A percentile compares a stretch with the other conserved stretches of the same genome.
phyloP scores from a whole-genome alignment of 2,888 invertebrate genomes.

The Lycaena phlaeas region DNA sequence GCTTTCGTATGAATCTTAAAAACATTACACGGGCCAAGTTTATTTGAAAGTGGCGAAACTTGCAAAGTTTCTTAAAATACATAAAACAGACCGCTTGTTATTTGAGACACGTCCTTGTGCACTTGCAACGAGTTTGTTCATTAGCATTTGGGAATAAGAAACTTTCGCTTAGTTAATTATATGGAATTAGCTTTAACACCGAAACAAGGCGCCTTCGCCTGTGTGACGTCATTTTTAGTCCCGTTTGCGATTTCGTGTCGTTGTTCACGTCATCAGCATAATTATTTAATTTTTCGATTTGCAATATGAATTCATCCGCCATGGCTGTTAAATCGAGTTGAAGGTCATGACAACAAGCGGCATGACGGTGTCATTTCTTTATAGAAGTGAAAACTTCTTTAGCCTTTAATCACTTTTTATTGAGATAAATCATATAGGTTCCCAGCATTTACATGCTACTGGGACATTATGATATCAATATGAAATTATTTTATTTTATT shows the following conservation, averaged over 20 bases:
- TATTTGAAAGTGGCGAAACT: not conserved
- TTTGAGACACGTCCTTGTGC: conserved; percentile 37
- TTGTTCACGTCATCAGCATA: too few relatives aligned
- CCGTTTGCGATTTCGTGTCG: not conserved
- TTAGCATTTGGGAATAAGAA: conserved; percentile 45
- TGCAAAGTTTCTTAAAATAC: conserved; percentile 7
- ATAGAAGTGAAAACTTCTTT: too few relatives aligned
- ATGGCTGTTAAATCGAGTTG: too few relatives aligned
- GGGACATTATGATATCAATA: too few relatives aligned
- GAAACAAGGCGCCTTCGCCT: conserved; percentile 12
- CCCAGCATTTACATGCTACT: too few relatives aligned
- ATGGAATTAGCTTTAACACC: conserved; percentile 19
- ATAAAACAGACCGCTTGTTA: conserved; percentile 26
- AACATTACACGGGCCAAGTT: not conserved
- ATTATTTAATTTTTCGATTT: too few relatives aligned
- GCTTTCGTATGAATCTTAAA: not conserved
- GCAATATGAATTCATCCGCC: too few relatives aligned
- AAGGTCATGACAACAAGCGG: too few relatives aligned
- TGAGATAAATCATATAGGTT: too few relatives aligned
- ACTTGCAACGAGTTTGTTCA: conserved; percentile 47
- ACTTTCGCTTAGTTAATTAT: conserved; percentile 30
- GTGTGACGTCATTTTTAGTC: not conserved
- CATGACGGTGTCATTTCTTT: too few relatives aligned
- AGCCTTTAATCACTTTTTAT: too few relatives aligned
- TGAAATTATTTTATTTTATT: too few relatives aligned